Conservation (phyloP, 1,140 invertebrate genomes). For the Penaeus chinensis region DNA sequence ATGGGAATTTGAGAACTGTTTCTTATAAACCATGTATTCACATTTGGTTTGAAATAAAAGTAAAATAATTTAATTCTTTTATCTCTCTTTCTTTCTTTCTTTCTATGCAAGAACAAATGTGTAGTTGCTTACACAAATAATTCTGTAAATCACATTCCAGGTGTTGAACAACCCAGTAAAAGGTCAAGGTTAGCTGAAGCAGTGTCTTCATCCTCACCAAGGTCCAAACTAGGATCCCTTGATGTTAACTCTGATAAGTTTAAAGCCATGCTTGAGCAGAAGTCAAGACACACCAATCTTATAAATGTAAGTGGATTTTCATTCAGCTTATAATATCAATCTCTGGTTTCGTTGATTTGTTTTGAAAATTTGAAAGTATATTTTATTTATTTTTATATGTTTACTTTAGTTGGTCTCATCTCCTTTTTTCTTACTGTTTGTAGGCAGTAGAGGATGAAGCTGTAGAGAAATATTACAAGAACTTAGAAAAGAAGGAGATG, state of each 20-base stretch:
- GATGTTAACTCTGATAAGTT: conserved; percentile 61
- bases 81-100: not conserved
- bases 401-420: not conserved
- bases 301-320: conserved; percentile 44
- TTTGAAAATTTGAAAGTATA: not conserved
- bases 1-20: too few species aligned
- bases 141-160: not conserved
- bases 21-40: too few species aligned
- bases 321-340: not conserved
- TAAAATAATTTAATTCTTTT: not conserved
- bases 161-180: conserved; percentile 14
- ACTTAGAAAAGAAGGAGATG: conserved; percentile 87
- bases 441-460: conserved; percentile 70
- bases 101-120: not conserved
- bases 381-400: not conserved
- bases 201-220: not conserved
- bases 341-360: not conserved
- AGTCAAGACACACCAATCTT: conserved; percentile 61
- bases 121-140: not conserved
- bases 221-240: conserved; percentile 36
- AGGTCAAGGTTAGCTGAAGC: conserved; percentile 21
- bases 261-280: conserved; percentile 57
- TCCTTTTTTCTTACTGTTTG: not conserved
- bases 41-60: too few species aligned
- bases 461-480: conserved; percentile 88